These are phyloP conservation scores for Drosophila biarmipes DNA, from an alignment of 1,140 invertebrate genomes.

Conservation along the genomic window DNA sequence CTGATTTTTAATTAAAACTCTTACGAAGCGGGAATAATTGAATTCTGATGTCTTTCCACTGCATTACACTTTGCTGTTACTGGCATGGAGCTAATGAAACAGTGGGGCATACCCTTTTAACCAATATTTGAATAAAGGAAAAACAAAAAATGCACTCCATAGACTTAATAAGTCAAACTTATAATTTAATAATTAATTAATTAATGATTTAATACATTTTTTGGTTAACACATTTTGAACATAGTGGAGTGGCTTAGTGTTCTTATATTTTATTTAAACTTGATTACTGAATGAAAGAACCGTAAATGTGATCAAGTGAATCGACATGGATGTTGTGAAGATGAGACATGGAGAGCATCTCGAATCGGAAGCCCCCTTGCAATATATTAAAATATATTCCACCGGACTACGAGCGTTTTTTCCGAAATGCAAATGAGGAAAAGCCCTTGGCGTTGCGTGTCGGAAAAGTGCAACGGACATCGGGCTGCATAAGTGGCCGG, in stretches of 20 bases:
- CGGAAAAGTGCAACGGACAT: constrained; percentile 29
- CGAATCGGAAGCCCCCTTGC: constrained; percentile 5
- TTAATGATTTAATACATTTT: too few relatives aligned
- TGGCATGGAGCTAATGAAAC: background rate
- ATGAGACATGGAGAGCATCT: constrained; percentile 6
- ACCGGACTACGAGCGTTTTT: constrained; percentile 9
- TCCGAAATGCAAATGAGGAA: constrained; percentile 38
- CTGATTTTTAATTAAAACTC: constrained; percentile 47
- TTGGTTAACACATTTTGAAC: too few relatives aligned
- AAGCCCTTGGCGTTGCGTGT: constrained; percentile 33
- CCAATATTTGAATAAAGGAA: background rate
- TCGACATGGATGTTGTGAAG: constrained; percentile 6
- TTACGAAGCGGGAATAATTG: constrained; percentile 14
- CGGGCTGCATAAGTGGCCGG: constrained; percentile 37
- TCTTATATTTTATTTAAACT: too few relatives aligned
- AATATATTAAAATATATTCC: constrained; percentile 45
- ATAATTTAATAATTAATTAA: too few relatives aligned
- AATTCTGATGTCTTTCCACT: constrained; percentile 19
- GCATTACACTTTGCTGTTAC: constrained; percentile 3
- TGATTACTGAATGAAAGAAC: background rate
- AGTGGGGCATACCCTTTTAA: constrained; percentile 2
- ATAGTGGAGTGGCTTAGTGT: too few relatives aligned
- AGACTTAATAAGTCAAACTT: too few relatives aligned
- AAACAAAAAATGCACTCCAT: too few relatives aligned
- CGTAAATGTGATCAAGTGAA: constrained; percentile 6